Percentiles rank a stretch among this genome's conserved stretches.
phyloP scores from a whole-genome alignment of 2,797 vertebrate species.

The Melanotaenia pygmaea region DNA sequence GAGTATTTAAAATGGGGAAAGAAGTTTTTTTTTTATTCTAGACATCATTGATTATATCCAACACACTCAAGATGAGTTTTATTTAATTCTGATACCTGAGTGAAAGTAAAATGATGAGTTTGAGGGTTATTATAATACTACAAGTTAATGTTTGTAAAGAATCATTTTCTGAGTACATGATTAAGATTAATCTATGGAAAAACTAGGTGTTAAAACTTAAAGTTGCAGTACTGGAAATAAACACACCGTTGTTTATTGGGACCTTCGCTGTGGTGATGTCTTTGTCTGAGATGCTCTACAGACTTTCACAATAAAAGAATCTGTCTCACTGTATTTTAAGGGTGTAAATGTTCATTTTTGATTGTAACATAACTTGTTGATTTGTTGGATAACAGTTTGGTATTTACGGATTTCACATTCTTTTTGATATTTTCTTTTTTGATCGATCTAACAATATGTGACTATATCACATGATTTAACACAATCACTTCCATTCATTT shows the following conservation, averaged over 20 bases:
- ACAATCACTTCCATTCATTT: too few species aligned
- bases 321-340: background rate
- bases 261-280: background rate
- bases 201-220: too few species aligned
- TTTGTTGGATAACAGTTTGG: too few species aligned
- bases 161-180: too few species aligned
- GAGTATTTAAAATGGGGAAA: background rate
- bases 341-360: too few species aligned
- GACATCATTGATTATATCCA: background rate
- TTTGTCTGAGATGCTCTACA: background rate
- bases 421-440: too few species aligned
- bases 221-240: background rate
- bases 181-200: background rate
- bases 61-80: background rate
- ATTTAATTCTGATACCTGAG: background rate
- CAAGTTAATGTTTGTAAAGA: background rate
- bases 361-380: too few species aligned
- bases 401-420: too few species aligned
- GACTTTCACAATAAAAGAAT: background rate
- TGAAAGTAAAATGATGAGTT: background rate
- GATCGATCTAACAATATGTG: too few species aligned
- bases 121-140: background rate
- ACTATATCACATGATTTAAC: too few species aligned
- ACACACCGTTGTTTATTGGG: background rate
- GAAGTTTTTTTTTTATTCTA: background rate